Evolutionary conservation across 1,140 invertebrate genomes (phyloP), one percentile per base, ranked within the genome.

Genomic region (Nymphalis io): DNA sequence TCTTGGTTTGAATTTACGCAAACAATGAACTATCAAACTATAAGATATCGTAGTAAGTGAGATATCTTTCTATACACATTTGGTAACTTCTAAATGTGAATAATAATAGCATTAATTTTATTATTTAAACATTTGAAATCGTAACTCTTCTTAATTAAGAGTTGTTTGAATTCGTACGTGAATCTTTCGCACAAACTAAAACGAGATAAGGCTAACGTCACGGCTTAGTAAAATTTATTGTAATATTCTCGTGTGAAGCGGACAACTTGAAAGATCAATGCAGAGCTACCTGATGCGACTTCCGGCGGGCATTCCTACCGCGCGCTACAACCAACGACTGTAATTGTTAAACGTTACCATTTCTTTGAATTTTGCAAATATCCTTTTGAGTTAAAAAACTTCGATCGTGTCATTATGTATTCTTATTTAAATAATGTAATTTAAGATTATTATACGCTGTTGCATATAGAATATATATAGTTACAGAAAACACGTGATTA

Each of bases 271-370:
- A 53, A 20, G 48, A 20, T 53, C 48, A 53, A 18, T 11, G 48
- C 48, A 21, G 48, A 27, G 70, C 74, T 84, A 86, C 81, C 80
- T 84, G 81, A 78, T 76, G 72, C 75, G 75, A 77, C 85, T 84
- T 87, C 83, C 82, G 80, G 76, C 76, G 74, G 70, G 74, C 76
- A 84, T 84, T 78, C 75, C 81, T 60, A 70, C 51, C 71, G 66
- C 67, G 73, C 71, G 40, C 60, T 55, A 33, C 60, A 11, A 20
- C 23, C 51, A 23, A 46, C n/a, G 55, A 59, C 16, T 44, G 27
- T 59, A 8, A 33, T 33, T 33, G 27, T 44, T n/a, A n/a, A 53
- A 53, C 20, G 20, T 53, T 53, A 20, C 8, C 48, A 53, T 38
- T 60, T 55, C 76, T 74, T 75, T 74, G 75, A 48, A 62, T 62